These are phyloP conservation scores for Lycia hirtaria DNA, from an alignment of 2,888 invertebrate species.

Conservation along the genomic window DNA sequence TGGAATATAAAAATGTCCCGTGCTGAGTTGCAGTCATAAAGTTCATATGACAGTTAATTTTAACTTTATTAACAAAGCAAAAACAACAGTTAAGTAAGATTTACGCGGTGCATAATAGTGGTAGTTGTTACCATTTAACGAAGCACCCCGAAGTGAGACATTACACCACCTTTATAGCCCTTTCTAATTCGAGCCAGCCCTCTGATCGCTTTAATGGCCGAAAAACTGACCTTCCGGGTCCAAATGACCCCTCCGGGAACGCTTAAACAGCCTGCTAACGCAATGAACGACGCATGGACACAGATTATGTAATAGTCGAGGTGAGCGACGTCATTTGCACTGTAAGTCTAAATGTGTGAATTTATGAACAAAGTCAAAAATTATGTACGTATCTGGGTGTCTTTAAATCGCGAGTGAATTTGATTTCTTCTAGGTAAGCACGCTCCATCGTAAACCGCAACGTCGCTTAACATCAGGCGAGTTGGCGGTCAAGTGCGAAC, in stretches of 20 bases:
- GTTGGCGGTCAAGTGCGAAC: no score
- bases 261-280: conserved; percentile 65
- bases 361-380: conserved; percentile 4
- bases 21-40: no score
- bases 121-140: conserved; percentile 52
- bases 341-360: conserved; percentile 2
- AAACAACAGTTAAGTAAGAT: conserved; percentile 33
- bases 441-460: no score
- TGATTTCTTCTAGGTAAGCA: no score
- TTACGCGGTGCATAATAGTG: conserved; percentile 25
- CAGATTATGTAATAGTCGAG: neutral
- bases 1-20: no score
- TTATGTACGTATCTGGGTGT: no score
- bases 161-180: conserved; percentile 77
- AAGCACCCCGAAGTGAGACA: conserved; percentile 75
- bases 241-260: conserved; percentile 71
- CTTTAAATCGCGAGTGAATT: no score
- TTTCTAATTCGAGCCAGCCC: conserved; percentile 71
- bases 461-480: no score
- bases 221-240: conserved; percentile 81
- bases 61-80: conserved; percentile 18
- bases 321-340: conserved; percentile 52
- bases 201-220: conserved; percentile 79
- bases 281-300: conserved; percentile 32
- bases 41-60: neutral